These are phyloP conservation scores for Corythaixoides concolor DNA, from an alignment of 2,113 vertebrate species.

Conservation along the genomic window DNA sequence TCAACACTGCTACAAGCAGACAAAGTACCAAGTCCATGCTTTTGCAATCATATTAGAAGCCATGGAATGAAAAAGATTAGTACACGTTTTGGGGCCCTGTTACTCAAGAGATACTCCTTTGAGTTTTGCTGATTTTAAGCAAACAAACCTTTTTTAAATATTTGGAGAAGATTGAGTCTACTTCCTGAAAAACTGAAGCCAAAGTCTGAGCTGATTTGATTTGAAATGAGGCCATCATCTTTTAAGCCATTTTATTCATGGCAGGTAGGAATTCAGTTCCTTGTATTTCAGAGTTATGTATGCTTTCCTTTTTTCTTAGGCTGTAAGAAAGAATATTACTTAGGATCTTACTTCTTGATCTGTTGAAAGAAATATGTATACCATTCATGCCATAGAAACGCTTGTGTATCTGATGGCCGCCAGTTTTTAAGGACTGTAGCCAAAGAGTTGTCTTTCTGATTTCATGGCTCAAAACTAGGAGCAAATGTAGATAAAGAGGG, in stretches of 20 bases:
- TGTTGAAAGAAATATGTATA: neutral
- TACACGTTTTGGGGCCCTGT: neutral
- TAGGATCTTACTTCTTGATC: neutral
- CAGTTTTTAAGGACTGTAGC: neutral
- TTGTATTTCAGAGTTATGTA: neutral
- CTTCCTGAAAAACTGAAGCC: slow-evolving; percentile 55
- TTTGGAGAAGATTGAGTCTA: slow-evolving; percentile 45
- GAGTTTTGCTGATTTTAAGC: slow-evolving; percentile 2
- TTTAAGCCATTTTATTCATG: neutral
- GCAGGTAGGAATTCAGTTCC: neutral
- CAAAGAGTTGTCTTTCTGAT: neutral
- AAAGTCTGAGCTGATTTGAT: slow-evolving; percentile 28
- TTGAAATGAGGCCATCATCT: slow-evolving; percentile 21
- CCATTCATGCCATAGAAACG: neutral
- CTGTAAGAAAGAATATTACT: neutral
- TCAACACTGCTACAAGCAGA: neutral
- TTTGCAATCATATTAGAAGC: neutral
- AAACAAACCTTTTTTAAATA: slow-evolving; percentile 61
- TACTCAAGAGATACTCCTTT: neutral
- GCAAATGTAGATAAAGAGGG: neutral
- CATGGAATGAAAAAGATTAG: neutral
- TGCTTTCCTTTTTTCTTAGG: neutral
- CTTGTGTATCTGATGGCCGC: neutral
- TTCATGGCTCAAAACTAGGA: neutral
- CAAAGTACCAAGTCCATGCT: slow-evolving; percentile 57